Percentiles rank a stretch among this genome's conserved stretches.
phyloP scores from a whole-genome alignment of 2,888 invertebrate genomes.

The Siphonodentalium dalli region DNA sequence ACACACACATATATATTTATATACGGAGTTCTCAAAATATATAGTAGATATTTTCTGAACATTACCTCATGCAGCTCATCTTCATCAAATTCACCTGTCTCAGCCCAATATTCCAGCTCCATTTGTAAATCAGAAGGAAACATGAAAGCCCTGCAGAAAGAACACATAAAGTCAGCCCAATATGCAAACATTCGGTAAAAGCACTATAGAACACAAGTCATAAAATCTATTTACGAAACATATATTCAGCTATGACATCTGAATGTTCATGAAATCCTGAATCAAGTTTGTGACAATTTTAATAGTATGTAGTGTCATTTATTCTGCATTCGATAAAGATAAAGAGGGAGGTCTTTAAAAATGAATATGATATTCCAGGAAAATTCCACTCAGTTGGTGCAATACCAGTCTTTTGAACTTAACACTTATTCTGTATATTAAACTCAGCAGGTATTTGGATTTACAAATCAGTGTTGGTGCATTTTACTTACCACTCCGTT shows the following conservation, averaged over 20 bases:
- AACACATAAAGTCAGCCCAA: background rate
- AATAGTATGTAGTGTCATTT: too few species aligned
- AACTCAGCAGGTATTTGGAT: too few species aligned
- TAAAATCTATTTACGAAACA: background rate
- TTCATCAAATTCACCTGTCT: slow-evolving; percentile 62
- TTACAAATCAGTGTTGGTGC: too few species aligned
- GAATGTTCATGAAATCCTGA: too few species aligned
- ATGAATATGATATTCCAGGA: too few species aligned
- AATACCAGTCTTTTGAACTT: too few species aligned
- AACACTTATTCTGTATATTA: too few species aligned
- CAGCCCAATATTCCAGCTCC: slow-evolving; percentile 65
- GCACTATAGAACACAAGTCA: background rate
- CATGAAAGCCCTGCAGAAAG: slow-evolving; percentile 55
- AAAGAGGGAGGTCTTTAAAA: too few species aligned
- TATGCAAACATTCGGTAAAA: background rate
- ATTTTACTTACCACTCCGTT: slow-evolving; percentile 57
- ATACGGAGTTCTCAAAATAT: background rate
- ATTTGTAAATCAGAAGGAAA: slow-evolving; percentile 62
- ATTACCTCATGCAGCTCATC: slow-evolving; percentile 63
- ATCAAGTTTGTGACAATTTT: too few species aligned
- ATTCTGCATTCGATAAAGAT: too few species aligned
- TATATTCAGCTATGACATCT: background rate
- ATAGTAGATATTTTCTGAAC: background rate
- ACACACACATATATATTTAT: background rate
- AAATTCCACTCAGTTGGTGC: too few species aligned